Evolutionary conservation across 1,140 invertebrate species (phyloP), one percentile per base, ranked within the genome.

Genomic region (Atta colombica): DNA sequence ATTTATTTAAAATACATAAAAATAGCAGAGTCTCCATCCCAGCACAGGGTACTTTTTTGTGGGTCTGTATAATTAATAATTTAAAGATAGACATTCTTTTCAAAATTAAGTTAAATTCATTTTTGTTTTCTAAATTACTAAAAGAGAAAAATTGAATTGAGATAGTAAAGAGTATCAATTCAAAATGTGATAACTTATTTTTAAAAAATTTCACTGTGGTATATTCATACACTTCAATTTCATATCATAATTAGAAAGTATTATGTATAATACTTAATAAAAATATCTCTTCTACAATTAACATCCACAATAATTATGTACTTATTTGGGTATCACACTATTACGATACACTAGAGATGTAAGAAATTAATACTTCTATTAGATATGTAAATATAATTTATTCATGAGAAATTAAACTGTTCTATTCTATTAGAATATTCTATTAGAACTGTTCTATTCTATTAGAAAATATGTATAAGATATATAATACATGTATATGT

Each of bases 301-400:
- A 8, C 85, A 71, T 94, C 91, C 21, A 92, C 91, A 4, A 75
- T 92, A 14, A 91, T 78, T 39, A 91, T 94, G 31, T 93, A 92
- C 31, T 84, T 92, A 31, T n/a, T 93, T 5, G 88, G 89, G n/a
- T 93, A 91, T 90, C 93, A 93, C 72, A 74, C 86, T 7, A 82
- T 94, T 18, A 90, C 88, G 91, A 93, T 91, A 89, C 68, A 88
- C 61, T 88, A 55, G 31, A 81, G 39, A 0, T n/a, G 6, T 45
- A 39, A 4, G 25, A 65, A 28, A 55, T 10, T 5, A 3, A 60
- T 3, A 18, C 18, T 18, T 18, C 68, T 51, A 5, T 68, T 58
- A 55, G 1, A 61, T 5, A 16, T 14, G 10, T 16, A 14, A 16
- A 45, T 45, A 1, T 25, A 78, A 31, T n/a, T 25, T 53, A 60